Conservation (phyloP, 2,113 vertebrate genomes). For the Ailurus styani region DNA sequence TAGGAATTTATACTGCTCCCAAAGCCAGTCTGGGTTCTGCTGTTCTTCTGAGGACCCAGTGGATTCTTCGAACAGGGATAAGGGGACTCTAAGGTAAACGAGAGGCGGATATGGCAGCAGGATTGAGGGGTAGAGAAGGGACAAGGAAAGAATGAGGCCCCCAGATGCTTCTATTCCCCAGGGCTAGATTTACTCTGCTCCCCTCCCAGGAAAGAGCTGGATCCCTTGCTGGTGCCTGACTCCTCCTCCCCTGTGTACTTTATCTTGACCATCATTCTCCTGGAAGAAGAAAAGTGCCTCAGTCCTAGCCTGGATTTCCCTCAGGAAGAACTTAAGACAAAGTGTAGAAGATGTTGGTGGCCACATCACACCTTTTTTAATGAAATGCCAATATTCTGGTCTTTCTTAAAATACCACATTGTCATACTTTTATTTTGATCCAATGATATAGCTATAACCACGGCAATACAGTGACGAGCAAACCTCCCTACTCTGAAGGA, state of each 20-base stretch:
- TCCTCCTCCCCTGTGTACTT: neutral
- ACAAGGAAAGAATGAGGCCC: neutral
- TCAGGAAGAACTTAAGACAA: neutral
- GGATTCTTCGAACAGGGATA: neutral
- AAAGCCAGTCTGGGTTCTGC: neutral
- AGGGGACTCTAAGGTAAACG: neutral
- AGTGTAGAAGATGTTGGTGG: neutral
- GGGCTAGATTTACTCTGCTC: neutral
- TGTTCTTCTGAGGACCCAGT: neutral
- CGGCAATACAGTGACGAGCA: neutral
- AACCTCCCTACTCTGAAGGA: neutral
- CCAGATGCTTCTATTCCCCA: neutral
- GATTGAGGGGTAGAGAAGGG: fast-evolving
- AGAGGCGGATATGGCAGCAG: neutral
- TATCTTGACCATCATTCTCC: neutral
- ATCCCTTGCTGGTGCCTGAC: neutral
- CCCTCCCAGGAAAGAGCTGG: neutral
- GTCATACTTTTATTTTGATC: neutral
- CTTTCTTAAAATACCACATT: neutral
- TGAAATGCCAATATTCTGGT: neutral
- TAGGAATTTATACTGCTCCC: neutral
- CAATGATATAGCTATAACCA: neutral
- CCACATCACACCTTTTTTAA: neutral
- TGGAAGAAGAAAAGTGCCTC: neutral
- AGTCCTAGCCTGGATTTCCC: neutral